Base-by-base conservation (phyloP, 37 sponge, comb jelly and placozoan species). In the Mnemiopsis leidyi region DNA sequence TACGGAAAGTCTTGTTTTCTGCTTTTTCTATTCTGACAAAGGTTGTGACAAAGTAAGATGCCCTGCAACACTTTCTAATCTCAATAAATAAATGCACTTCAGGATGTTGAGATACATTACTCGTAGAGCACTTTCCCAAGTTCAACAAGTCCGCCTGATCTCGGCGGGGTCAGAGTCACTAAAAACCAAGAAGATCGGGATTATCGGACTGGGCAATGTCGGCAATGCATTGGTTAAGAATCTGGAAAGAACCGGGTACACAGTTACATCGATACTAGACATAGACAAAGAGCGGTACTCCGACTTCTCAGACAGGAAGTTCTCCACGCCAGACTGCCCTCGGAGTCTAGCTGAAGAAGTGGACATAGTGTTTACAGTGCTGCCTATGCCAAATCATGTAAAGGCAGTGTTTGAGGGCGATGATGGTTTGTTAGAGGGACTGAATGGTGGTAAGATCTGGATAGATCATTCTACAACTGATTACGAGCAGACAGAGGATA, bases 391-490 rank as follows among this genome's bases (percentile, higher is more conserved):
- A 18, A 16, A 69, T 69, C 73, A 69, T 18, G 73, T 69, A 2
- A 69, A 69, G 73, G 73, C 24, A 69, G 73, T 69, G 73, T 69
- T 69, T 18, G 73, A 69, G 29, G 73, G 73, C 1, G 73, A 69
- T 16, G n/a, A 5, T 23, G 73, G 73, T 5, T 18, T 69, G n/a
- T 18, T 69, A 1, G 73, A 21, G 29, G 73, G 73, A 24, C 29
- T 69, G 29, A 26, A 2, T 69, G 73, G 21, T 5, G 73, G 73
- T 69, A 69, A 69, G 73, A 25, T 69, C 73, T 69, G 73, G 73
- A 69, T 69, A 69, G 73, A 69, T 25, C 73, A 69, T 24, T 69
- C 73, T 25, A 69, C 73, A 69, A 69, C 73, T n/a, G 73, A 69
- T 24, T 69, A 69, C 29, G 73, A 69, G 73, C 73, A 69, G 29